phyloP scores from a whole-genome alignment of 2,888 invertebrate species.

The Kryphioiulus occultus region DNA sequence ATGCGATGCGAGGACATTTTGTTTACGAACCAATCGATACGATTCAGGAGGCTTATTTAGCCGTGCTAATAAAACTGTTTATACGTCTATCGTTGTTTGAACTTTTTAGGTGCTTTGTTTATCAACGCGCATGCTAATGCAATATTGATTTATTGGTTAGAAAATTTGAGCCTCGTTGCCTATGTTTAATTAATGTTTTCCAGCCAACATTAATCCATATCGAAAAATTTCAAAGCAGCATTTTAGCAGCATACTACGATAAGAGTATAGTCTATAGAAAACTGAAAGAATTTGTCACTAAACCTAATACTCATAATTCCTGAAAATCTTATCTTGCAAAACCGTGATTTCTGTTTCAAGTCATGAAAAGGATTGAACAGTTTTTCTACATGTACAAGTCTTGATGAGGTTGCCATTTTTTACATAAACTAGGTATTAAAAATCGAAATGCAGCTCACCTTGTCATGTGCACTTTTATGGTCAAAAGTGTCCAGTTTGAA shows the following conservation, averaged over 20 bases:
- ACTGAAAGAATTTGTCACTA: not conserved
- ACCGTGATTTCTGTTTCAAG: not conserved
- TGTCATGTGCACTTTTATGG: too few relatives aligned
- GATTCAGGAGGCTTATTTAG: not conserved
- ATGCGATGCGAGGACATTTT: not conserved
- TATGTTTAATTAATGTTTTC: conserved; percentile 9
- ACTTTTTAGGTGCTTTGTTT: not conserved
- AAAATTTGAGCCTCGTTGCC: not conserved
- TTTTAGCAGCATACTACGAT: not conserved
- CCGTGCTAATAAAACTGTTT: not conserved
- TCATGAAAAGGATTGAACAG: not conserved
- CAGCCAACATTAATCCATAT: not conserved
- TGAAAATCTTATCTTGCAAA: not conserved
- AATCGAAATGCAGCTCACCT: too few relatives aligned
- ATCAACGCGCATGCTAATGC: conserved; percentile 1
- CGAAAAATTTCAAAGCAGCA: not conserved
- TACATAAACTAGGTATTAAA: too few relatives aligned
- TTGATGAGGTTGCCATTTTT: too few relatives aligned
- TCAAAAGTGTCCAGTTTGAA: too few relatives aligned
- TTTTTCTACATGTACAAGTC: not conserved
- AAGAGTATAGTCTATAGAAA: not conserved
- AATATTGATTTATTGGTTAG: conserved; percentile 7
- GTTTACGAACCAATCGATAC: conserved; percentile 16
- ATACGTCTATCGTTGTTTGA: not conserved
- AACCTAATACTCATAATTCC: not conserved